phyloP scores from a whole-genome alignment of 2,113 vertebrate genomes.

The Myrmecobius fasciatus region DNA sequence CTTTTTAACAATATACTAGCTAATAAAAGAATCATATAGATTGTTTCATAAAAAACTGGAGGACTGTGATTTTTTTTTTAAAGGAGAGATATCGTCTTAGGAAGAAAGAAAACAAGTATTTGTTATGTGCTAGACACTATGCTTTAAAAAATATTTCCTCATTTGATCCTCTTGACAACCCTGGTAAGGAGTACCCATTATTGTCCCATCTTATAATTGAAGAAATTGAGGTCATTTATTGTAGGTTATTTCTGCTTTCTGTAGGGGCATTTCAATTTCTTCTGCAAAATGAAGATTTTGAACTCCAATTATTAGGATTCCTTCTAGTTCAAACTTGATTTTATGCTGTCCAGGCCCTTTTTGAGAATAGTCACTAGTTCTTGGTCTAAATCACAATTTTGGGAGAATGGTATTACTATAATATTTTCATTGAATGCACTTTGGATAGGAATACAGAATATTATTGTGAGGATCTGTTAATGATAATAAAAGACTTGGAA shows the following conservation, averaged over 20 bases:
- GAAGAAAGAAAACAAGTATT: background rate
- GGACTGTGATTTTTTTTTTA: background rate
- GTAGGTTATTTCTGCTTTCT: background rate
- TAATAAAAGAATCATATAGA: background rate
- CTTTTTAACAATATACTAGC: background rate
- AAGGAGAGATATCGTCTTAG: background rate
- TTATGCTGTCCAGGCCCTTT: background rate
- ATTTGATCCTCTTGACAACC: background rate
- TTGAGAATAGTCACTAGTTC: slow-evolving; percentile 17
- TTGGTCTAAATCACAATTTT: slow-evolving; percentile 31
- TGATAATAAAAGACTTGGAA: too few species aligned
- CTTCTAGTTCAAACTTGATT: slow-evolving; percentile 6
- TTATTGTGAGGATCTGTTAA: background rate
- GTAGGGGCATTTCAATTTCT: background rate
- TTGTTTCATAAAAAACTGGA: background rate
- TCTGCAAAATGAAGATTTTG: background rate
- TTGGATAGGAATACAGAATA: slow-evolving; percentile 30
- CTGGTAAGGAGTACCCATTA: background rate
- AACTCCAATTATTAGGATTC: background rate
- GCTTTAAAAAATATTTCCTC: background rate
- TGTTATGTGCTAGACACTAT: background rate
- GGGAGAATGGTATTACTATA: background rate
- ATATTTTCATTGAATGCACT: slow-evolving; percentile 6
- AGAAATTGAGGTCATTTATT: background rate
- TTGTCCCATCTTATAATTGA: background rate